These are phyloP conservation scores for Phenganax stokvisi DNA, from an alignment of 92 coral and sea anemone genomes.

Conservation along the genomic window DNA sequence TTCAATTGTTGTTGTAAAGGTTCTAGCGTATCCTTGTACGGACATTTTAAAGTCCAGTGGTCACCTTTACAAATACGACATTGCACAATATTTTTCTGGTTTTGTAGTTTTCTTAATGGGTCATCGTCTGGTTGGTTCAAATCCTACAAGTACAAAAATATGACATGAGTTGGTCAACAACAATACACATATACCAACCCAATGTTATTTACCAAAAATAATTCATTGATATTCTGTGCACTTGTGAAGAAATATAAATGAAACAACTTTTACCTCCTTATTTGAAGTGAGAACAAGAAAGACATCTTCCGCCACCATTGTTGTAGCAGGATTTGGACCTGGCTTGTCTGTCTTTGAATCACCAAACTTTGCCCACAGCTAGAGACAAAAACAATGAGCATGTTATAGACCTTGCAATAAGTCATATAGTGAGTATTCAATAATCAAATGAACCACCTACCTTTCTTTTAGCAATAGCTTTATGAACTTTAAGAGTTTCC, in stretches of 20 bases:
- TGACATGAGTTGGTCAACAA: not conserved
- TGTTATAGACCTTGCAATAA: not conserved
- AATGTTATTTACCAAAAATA: not conserved
- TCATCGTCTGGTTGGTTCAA: constrained; percentile 70
- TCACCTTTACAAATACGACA: constrained; percentile 99
- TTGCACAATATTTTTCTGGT: constrained; percentile 78
- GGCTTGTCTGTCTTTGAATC: constrained; percentile 90
- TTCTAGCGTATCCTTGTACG: constrained; percentile 96
- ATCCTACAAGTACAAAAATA: constrained; percentile 49
- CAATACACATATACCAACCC: not conserved
- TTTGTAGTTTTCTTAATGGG: constrained; percentile 64
- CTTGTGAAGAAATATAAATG: not conserved
- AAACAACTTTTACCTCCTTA: constrained; percentile 60
- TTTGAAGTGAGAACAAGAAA: constrained; percentile 64
- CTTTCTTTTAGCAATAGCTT: constrained; percentile 90
- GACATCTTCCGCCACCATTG: constrained; percentile 92
- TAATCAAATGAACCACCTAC: constrained; percentile 31
- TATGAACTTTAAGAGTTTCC: constrained; percentile 84
- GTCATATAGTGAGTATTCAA: not conserved
- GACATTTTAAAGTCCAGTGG: constrained; percentile 99
- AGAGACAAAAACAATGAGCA: not conserved
- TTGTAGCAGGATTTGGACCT: constrained; percentile 91
- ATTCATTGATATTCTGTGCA: not conserved
- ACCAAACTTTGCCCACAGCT: constrained; percentile 96
- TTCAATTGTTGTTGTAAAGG: constrained; percentile 79